phyloP scores from a whole-genome alignment of 2,888 invertebrate genomes.

The Xiphydria camelus region DNA sequence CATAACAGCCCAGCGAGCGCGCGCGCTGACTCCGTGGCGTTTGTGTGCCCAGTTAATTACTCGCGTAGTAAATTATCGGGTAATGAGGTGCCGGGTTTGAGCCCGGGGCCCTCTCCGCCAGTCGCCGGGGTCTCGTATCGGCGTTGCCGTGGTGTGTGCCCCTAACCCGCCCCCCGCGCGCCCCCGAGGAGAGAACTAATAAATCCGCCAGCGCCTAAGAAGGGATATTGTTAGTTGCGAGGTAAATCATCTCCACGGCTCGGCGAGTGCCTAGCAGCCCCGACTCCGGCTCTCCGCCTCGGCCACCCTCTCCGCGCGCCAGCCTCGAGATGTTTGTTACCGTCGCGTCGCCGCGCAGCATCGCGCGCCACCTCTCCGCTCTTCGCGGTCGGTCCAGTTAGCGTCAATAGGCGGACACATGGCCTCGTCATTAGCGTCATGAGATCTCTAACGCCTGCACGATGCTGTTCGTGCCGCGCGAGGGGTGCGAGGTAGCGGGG shows the following conservation, averaged over 20 bases:
- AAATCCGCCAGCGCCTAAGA: constrained; percentile 49
- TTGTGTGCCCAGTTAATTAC: constrained; percentile 57
- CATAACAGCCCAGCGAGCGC: constrained; percentile 11
- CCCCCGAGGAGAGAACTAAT: constrained; percentile 42
- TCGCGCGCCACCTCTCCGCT: constrained; percentile 23
- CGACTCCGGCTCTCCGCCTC: constrained; percentile 18
- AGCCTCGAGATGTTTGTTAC: constrained; percentile 42
- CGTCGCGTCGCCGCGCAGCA: constrained; percentile 18
- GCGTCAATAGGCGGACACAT: constrained; percentile 44
- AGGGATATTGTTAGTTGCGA: constrained; percentile 55
- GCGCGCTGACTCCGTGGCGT: constrained; percentile 23
- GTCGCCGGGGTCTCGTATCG: constrained; percentile 12
- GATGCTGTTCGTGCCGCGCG: too few relatives aligned
- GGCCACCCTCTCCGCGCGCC: constrained; percentile 25
- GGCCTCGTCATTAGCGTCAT: constrained; percentile 48
- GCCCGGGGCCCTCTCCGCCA: constrained; percentile 39
- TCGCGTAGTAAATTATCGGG: constrained; percentile 56
- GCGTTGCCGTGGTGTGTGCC: constrained; percentile 9
- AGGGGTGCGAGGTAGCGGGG: too few relatives aligned
- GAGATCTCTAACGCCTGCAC: constrained; percentile 44
- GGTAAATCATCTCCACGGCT: constrained; percentile 53
- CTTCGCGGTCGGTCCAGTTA: constrained; percentile 35
- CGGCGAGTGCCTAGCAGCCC: constrained; percentile 43
- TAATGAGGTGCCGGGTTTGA: constrained; percentile 55
- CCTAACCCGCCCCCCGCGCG: constrained; percentile 19